Evolutionary conservation across 2,797 vertebrate genomes (phyloP).

Genomic region (Neosilurus hyrtlii): DNA sequence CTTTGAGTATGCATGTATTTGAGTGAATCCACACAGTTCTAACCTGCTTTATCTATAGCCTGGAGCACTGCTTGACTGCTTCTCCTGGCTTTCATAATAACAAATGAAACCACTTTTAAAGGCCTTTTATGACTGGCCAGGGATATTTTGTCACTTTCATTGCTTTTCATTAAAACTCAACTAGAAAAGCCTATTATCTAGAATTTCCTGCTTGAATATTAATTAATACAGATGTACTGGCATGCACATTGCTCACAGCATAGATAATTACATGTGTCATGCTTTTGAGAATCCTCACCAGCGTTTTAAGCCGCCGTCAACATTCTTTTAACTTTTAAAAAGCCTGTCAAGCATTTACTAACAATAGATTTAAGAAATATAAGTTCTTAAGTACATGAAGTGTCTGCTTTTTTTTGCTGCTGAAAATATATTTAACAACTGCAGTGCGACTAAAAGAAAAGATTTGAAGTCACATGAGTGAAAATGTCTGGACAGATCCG

Average conservation of each 20-base stretch:
- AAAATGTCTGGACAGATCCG: neutral
- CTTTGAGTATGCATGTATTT: slow-evolving; percentile 11
- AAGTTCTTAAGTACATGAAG: neutral
- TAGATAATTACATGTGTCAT: neutral
- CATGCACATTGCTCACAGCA: neutral
- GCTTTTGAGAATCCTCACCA: neutral
- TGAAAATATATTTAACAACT: neutral
- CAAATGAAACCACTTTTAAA: neutral
- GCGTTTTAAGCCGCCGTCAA: neutral
- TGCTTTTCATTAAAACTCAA: neutral
- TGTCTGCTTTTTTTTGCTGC: neutral
- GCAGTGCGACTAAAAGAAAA: neutral
- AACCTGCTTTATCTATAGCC: neutral
- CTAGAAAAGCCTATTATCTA: neutral
- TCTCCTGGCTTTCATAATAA: neutral
- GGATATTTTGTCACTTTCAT: neutral
- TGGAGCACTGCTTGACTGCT: neutral
- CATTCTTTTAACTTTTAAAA: neutral
- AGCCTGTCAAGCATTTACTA: neutral
- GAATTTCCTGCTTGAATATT: neutral
- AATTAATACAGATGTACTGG: neutral
- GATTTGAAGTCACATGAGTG: neutral
- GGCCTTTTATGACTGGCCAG: neutral
- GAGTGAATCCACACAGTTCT: neutral
- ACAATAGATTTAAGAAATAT: neutral